These are phyloP conservation scores for Paracentrotus lividus DNA, from an alignment of 53 echinoderm and acorn worm species.

Conservation along the genomic window DNA sequence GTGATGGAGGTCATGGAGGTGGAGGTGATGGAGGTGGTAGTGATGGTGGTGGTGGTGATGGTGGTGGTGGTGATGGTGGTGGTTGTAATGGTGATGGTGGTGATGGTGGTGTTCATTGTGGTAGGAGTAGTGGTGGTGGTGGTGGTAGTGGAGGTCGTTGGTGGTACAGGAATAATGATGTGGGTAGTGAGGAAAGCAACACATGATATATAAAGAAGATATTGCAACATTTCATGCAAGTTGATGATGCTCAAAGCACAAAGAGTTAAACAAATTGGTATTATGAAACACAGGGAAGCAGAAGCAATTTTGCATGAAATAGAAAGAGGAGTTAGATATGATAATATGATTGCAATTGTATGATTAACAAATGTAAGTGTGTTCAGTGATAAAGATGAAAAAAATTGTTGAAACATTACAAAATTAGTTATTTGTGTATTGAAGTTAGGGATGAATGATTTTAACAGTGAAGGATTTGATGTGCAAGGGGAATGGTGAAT, in stretches of 20 bases:
- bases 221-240: neutral
- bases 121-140: neutral
- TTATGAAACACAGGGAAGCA: neutral
- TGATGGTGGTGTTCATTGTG: neutral
- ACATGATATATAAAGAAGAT: slow-evolving; percentile 1
- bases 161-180: neutral
- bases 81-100: neutral
- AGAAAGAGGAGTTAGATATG: neutral
- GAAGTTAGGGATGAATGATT: neutral
- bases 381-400: neutral
- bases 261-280: neutral
- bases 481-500: neutral
- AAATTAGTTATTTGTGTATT: neutral
- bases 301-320: neutral
- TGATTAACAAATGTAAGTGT: neutral
- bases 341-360: neutral
- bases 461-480: neutral
- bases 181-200: neutral
- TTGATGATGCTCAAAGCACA: neutral
- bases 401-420: neutral
- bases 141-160: neutral
- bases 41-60: neutral
- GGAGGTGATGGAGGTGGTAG: neutral
- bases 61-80: neutral
- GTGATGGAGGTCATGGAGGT: neutral